Base-by-base conservation (phyloP, 2,797 vertebrate genomes). In the Pipistrellus nathusii region DNA sequence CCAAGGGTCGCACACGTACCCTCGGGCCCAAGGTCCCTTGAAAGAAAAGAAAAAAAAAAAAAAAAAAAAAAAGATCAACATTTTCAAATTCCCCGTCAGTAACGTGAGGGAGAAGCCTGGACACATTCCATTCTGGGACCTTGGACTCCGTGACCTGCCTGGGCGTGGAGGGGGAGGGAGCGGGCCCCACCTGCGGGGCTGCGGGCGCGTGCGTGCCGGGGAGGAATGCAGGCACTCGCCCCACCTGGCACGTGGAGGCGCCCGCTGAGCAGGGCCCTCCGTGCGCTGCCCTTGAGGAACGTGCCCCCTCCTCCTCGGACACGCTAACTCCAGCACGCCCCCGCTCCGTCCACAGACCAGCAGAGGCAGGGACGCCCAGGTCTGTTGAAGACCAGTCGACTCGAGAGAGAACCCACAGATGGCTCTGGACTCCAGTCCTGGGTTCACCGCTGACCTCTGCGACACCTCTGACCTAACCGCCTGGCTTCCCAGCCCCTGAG, bases 221-320 rank as follows among this genome's bases (percentile, higher is more conserved):
- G 38, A 18, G 17, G 68, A 46, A 5, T 0, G 4, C 0, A 14
- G 30, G 20, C 0, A 0, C 48, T 8, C 13, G 2, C 17, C 5
- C 30, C n/a, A 20, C n/a, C 90, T 35, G 62, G 72, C 7, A 18
- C 1, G 1, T 4, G 73, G 32, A 48, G 85, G 13, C 12, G 18
- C 51, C 57, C 30, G 0, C 9, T 2, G 15, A 14, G 80, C 13
- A 8, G 92, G 25, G 51, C 57, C 0, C 0, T 2, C 3, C 2
- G 2, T 1, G 3, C n/a, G 11, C 8, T 55, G 17, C 15, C 30
- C 38, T 9, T 12, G n/a, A 68, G 41, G 84, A 72, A 69, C 1
- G 5, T 1, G 23, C 76, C 46, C 8, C 27, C 30, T 15, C 82
- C 69, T 23, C 30, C 73, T 2, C 1, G 75, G 46, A 46, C 25